Conservation (phyloP, 2,113 vertebrate genomes). For the Oryzias celebensis region DNA sequence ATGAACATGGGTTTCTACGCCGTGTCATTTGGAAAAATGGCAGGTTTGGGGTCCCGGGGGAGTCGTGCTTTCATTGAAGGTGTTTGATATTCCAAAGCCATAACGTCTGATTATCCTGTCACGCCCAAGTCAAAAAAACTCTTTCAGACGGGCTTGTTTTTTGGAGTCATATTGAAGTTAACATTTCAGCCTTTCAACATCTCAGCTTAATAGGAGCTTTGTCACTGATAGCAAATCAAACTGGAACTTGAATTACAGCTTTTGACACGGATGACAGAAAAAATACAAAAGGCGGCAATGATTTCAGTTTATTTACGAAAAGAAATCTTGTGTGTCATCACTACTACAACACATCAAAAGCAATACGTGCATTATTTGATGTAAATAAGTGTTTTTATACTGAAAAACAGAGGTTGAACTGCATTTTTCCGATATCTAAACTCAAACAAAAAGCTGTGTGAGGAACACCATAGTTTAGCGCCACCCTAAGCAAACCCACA, state of each 20-base stretch:
- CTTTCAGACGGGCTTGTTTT: background rate
- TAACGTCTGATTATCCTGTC: constrained; percentile 25
- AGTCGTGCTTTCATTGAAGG: constrained; percentile 7
- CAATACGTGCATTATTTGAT: too few relatives aligned
- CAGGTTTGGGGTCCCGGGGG: constrained; percentile 2
- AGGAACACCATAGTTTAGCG: constrained; percentile 7
- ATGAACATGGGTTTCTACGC: constrained; percentile 16
- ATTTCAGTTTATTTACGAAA: too few relatives aligned
- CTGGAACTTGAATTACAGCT: constrained; percentile 1
- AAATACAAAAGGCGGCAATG: background rate
- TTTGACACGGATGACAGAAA: background rate
- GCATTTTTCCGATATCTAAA: too few relatives aligned
- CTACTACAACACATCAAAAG: too few relatives aligned
- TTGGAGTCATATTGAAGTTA: background rate
- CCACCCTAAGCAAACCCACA: constrained; percentile 20
- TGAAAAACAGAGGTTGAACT: too few relatives aligned
- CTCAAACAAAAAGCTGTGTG: too few relatives aligned
- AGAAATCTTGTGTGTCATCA: too few relatives aligned
- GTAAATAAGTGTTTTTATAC: too few relatives aligned
- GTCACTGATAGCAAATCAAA: background rate
- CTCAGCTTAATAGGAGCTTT: background rate
- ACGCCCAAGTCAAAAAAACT: constrained; percentile 22
- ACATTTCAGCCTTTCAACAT: background rate
- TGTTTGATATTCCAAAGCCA: constrained; percentile 9
- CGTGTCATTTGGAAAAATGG: constrained; percentile 6